Evolutionary conservation across 2,888 invertebrate species (phyloP).

Genomic region (Scaptomyza polygonia): DNA sequence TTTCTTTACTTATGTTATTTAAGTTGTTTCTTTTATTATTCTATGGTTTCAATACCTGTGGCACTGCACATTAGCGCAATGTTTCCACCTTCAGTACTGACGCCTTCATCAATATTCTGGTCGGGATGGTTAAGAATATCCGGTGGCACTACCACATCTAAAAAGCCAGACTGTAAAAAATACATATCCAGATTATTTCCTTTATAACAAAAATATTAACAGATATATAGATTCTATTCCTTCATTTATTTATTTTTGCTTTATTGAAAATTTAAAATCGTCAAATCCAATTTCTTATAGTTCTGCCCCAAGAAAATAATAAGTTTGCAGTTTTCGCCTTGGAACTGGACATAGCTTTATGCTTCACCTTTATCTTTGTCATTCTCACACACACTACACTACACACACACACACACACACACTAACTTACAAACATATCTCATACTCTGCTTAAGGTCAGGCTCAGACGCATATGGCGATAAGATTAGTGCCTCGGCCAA

Average conservation of each 20-base stretch:
- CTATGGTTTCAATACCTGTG: slow-evolving; percentile 82
- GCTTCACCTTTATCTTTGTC: slow-evolving; percentile 6
- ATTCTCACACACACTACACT: neutral
- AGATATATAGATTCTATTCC: too few species aligned
- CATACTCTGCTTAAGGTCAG: slow-evolving; percentile 37
- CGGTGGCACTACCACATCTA: slow-evolving; percentile 94
- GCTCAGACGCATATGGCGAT: slow-evolving; percentile 56
- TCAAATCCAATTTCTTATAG: neutral
- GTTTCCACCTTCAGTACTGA: slow-evolving; percentile 92
- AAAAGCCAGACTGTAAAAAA: slow-evolving; percentile 90
- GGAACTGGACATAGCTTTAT: slow-evolving; percentile 4
- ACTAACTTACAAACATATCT: slow-evolving; percentile 23
- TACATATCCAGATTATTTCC: too few species aligned
- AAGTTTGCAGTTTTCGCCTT: neutral
- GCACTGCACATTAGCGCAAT: slow-evolving; percentile 91
- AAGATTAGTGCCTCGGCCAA: slow-evolving; percentile 51
- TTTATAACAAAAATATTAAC: too few species aligned
- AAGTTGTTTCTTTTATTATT: neutral
- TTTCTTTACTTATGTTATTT: too few species aligned
- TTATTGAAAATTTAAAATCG: too few species aligned
- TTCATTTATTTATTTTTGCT: too few species aligned
- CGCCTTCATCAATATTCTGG: slow-evolving; percentile 87
- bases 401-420: neutral
- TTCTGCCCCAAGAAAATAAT: neutral
- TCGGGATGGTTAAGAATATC: slow-evolving; percentile 89